Evolutionary conservation across 1,140 invertebrate species (phyloP), one percentile per base, ranked within the genome.

Genomic region (Gonioctena quinquepunctata): DNA sequence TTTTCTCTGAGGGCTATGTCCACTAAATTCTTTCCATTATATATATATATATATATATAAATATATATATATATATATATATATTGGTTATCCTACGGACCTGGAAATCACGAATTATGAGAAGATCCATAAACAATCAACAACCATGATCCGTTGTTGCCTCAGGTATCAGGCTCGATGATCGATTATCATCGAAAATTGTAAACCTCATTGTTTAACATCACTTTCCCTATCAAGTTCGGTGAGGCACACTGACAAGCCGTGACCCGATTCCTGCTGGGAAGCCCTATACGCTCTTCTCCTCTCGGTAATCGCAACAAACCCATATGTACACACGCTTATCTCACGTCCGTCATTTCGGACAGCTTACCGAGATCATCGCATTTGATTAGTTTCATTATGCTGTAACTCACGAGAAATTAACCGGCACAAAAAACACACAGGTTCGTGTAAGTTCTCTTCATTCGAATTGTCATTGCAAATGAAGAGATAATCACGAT

Each of bases 201-300:
- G n/a, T n/a, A n/a, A n/a, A n/a, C 1, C 11, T n/a, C 33, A 42
- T 42, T 42, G 1, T 42, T n/a, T 42, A 13, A 42, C 33, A n/a
- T 42, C 16, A 42, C 33, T 42, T n/a, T 42, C 33, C 2, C 16
- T n/a, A 42, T 4, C 13, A 42, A 42, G 3, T 13, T 42, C 33
- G 33, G 33, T 42, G 33, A 42, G 16, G 18, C 23, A 42, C 68
- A 28, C 49, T 77, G 75, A 77, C 57, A 71, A 71, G 73, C 73
- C 70, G 64, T 71, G 74, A 77, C 76, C 76, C 70, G 65, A 64
- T 68, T 68, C 76, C 74, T 69, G 74, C 74, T 76, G 76, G 54
- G 74, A 70, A 54, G 66, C 54, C 68, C 66, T 42, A 19, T 13
- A 61, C 27, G 18, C 21, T 11, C 13, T 2, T 28, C 23, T 42